A percentile compares a stretch with the other conserved stretches of the same genome.
These are phyloP conservation scores for Xiphophorus couchianus DNA, from an alignment of 2,113 vertebrate species.

Conservation along the genomic window DNA sequence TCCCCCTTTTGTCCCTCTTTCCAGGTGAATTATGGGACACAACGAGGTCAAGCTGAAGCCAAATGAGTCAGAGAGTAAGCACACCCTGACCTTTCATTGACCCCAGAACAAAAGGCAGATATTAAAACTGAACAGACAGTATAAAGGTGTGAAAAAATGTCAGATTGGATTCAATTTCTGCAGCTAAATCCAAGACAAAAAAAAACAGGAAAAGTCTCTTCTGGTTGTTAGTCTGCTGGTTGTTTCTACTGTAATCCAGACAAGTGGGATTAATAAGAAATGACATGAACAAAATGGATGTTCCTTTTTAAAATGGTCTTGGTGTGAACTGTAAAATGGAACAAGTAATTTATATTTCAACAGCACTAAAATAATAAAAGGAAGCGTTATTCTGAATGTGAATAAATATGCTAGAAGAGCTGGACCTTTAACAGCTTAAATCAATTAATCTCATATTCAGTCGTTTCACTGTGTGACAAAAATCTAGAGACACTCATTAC, in stretches of 20 bases:
- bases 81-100: not conserved
- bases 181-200: not conserved
- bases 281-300: not conserved
- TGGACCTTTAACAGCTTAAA: not conserved
- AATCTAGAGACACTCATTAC: conserved; percentile 6
- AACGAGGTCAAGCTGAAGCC: not conserved
- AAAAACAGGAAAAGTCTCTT: not conserved
- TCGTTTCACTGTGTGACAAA: not conserved
- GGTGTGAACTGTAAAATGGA: not conserved
- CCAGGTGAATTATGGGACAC: not conserved
- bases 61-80: not conserved
- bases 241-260: not conserved
- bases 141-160: not conserved
- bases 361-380: conserved; percentile 1
- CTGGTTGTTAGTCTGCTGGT: not conserved
- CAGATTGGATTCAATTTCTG: not conserved
- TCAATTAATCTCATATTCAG: not conserved
- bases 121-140: not conserved
- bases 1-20: not conserved
- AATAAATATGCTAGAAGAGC: not conserved
- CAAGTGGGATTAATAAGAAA: not conserved
- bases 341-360: not conserved
- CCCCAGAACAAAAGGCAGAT: not conserved
- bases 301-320: not conserved
- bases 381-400: not conserved